phyloP scores from a whole-genome alignment of 1,140 invertebrate genomes.

The Scaptomyza hsui region DNA sequence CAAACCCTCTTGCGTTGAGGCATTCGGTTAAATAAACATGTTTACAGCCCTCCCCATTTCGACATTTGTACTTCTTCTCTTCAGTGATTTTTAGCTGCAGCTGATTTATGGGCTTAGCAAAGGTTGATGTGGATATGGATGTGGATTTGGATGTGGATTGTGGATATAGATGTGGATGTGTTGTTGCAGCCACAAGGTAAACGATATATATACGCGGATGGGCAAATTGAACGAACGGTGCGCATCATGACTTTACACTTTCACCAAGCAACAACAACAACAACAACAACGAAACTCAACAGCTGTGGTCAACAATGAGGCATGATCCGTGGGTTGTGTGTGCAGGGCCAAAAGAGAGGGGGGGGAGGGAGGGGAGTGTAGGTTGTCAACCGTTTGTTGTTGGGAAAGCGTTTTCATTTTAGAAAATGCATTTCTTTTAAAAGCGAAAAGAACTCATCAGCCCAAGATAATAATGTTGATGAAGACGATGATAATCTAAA shows the following conservation, averaged over 20 bases:
- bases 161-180: slow-evolving; percentile 2
- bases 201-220: slow-evolving; percentile 35
- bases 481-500: slow-evolving; percentile 60
- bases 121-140: slow-evolving; percentile 1
- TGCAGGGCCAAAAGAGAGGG: slow-evolving; percentile 15
- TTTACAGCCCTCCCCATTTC: slow-evolving; percentile 49
- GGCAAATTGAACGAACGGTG: slow-evolving; percentile 50
- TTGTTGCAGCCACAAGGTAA: slow-evolving; percentile 55
- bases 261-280: slow-evolving; percentile 46
- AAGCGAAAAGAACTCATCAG: slow-evolving; percentile 73
- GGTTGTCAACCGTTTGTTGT: slow-evolving; percentile 44
- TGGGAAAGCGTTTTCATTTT: slow-evolving; percentile 54
- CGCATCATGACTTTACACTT: slow-evolving; percentile 75
- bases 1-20: slow-evolving; percentile 26
- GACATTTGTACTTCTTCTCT: slow-evolving; percentile 34
- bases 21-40: slow-evolving; percentile 61
- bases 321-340: slow-evolving; percentile 35
- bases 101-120: slow-evolving; percentile 50
- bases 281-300: slow-evolving; percentile 35
- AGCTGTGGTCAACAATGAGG: slow-evolving; percentile 68
- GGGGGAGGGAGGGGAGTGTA: slow-evolving; percentile 26
- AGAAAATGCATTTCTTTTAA: slow-evolving; percentile 59
- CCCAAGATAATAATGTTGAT: slow-evolving; percentile 31
- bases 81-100: slow-evolving; percentile 43
- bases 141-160: neutral